Evolutionary conservation across 2,113 vertebrate species (phyloP), one percentile per base, ranked within the genome.

Genomic region (Neopipo cinnamomea): DNA sequence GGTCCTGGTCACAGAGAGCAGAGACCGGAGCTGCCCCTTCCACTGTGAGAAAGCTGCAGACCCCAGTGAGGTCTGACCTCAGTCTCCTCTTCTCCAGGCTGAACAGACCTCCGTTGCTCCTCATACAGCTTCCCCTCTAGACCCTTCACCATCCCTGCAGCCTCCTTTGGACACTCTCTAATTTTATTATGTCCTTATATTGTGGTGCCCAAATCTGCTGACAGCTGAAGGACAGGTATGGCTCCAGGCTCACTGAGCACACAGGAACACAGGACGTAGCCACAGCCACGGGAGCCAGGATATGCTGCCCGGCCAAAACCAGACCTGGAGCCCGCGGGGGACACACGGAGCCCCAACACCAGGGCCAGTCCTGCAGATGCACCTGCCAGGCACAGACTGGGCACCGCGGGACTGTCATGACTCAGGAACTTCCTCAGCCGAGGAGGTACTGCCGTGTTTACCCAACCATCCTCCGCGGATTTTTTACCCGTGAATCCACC

Each of bases 401-500:
- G 58, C 12, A 16, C 71, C 2, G 2, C 5, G 1, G 56, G 49
- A 31, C 91, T 12, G 6, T 55, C 1, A 2, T 96, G 96, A 95
- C 71, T 88, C 95, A 89, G 66, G 37, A 42, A 77, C 61, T 93
- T 83, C 72, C 50, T 88, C 62, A 72, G 73, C 27, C 1, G 1
- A 50, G 55, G 81, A 76, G 58, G 27, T 85, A 59, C 70, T 0
- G 2, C 77, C 4, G 8, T 67, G 94, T 93, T 95, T 94, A 52
- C 66, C 83, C 80, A 95, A n/a, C 63, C 7, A 5, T 23, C 42
- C 63, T 53, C 4, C 7, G 33, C 17, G 50, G 68, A 94, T 96
- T 84, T 94, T 89, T 96, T 59, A 80, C 77, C 44, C 3, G 3
- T 96, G 95, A 96, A 81, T 91, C 63, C 73, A 39, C 39, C 59